Evolutionary conservation across 2,113 vertebrate genomes (phyloP), one percentile per base, ranked within the genome.

Genomic region (Dipodomys ordii): DNA sequence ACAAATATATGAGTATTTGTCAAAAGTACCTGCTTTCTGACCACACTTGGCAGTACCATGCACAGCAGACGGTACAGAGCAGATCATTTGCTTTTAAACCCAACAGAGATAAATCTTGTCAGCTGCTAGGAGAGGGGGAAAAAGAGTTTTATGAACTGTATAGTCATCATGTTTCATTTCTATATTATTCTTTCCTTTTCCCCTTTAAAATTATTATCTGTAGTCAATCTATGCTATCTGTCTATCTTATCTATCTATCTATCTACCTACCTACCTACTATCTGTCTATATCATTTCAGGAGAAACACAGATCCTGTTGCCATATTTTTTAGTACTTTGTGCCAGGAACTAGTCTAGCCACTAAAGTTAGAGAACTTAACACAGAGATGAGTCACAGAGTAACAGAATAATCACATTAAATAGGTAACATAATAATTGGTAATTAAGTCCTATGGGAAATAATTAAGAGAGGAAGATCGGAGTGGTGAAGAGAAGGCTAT

Each of bases 81-180:
- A 64, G 18, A 67, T 69, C 12, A 2, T 30, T 85, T 78, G 74
- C 57, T 65, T 88, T 83, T 9, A 49, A 67, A 79, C 22, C 35
- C 46, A 20, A 30, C 16, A 18, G 68, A 85, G 23, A 93, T 68
- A 60, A 80, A 22, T 74, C 77, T 81, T 62, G 27, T 22, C 76
- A 39, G 20, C 20, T 76, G 74, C 69, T 25, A 53, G 18, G 32
- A 83, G 35, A 39, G 39, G 39, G 27, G 2, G 22, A 30, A 12
- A 86, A 92, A 53, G 82, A 11, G 18, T n/a, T 93, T 46, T 53
- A 35, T 82, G 53, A 79, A 67, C 6, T n/a, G 1, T 53, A 30
- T 81, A 87, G 85, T 85, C 28, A 68, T 81, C 53, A 71, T 30
- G 2, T 74, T 88, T 93, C n/a, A 71, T 78, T 92, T 69, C 78